A percentile compares a stretch with the other conserved stretches of the same genome.
Evolutionary conservation across 2,113 vertebrate genomes (phyloP).

Genomic region (Eretmochelys imbricata): DNA sequence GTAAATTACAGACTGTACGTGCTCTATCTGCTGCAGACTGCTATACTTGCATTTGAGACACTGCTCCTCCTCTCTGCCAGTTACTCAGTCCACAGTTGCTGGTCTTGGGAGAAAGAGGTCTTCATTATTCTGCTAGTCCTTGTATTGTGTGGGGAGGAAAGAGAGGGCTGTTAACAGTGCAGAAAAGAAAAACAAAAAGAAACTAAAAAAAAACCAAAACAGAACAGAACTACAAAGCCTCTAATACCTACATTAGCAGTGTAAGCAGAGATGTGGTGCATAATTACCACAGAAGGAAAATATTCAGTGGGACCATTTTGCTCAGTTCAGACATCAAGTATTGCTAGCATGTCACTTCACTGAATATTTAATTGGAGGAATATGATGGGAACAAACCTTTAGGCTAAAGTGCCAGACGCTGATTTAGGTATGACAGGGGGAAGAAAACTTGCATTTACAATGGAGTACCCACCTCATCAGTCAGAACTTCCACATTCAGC

Average conservation of each 20-base stretch:
- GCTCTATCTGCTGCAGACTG: background rate
- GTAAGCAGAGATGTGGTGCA: too few relatives aligned
- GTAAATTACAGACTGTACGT: background rate
- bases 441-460: background rate
- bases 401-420: background rate
- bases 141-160: accelerated
- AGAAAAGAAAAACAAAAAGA: background rate
- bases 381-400: accelerated
- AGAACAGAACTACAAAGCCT: background rate
- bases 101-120: background rate
- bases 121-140: background rate
- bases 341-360: background rate
- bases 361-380: background rate
- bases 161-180: background rate
- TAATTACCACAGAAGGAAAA: background rate
- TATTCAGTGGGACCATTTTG: background rate
- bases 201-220: background rate
- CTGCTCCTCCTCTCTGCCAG: background rate
- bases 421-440: background rate
- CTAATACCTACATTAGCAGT: too few relatives aligned
- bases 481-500: background rate
- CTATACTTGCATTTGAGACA: background rate
- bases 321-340: background rate
- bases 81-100: background rate
- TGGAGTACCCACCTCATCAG: background rate